Base-by-base conservation (phyloP, 2,113 vertebrate species). In the Callithrix jacchus region DNA sequence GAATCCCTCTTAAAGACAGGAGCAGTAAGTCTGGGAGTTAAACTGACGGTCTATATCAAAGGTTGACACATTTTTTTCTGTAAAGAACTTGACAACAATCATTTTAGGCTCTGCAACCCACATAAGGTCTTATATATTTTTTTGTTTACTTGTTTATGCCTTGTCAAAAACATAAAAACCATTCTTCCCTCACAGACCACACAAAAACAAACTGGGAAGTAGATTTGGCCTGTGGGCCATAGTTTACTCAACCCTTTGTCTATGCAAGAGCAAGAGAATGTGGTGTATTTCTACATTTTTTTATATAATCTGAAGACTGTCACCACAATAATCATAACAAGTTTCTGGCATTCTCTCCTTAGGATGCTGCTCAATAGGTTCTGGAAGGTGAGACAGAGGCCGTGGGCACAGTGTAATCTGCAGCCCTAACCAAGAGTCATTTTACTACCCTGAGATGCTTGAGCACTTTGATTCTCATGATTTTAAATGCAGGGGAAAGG, bases 81-180 rank as follows among this genome's bases (percentile, higher is more conserved):
- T 81, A 49, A 93, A 47, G 52, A 16, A 16, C 35, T 70, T 83
- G 68, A 66, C 0, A 87, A 20, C 18, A 4, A 87, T 71, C 30
- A 82, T 40, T 66, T 81, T 70, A 92, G 70, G 49, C 4, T 91
- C 35, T 76, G 21, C 2, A 32, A 37, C 11, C 37, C 37, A 73
- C 14, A 9, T 49, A 61, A 84, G 25, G 35, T n/a, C 37, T 79
- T 66, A n/a, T 2, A 25, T 56, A 92, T 54, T 58, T 32, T 47
- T 76, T 76, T 35, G 32, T 35, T 32, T 68, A 23, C 71, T 93
- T 81, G 40, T 71, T 93, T 54, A 92, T 5, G 66, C 32, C 12
- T 14, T 27, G 93, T 93, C 61, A 87, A 88, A 91, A 94, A 74
- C 17, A 12, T 61, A 64, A 95, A 92, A 94, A 66, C 4, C 5